Percentiles rank a stretch among this genome's conserved stretches.
Evolutionary conservation across 2,888 invertebrate genomes (phyloP).

Genomic region (Meta bourneti): DNA sequence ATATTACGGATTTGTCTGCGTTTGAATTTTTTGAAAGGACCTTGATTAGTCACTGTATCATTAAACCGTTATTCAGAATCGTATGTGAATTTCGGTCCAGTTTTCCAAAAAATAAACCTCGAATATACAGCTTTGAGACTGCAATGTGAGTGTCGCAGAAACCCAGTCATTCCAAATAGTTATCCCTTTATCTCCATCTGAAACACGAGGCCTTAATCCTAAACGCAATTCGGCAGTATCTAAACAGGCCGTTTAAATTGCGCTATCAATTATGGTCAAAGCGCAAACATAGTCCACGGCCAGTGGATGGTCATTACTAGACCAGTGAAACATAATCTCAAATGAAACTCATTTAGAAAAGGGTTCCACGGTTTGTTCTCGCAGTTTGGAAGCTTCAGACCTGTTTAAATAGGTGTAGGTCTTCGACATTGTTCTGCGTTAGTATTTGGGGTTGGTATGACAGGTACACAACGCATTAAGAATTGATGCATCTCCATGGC

Average conservation of each 20-base stretch:
- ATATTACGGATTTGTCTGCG: too few species aligned
- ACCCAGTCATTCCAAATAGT: neutral
- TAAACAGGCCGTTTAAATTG: conserved; percentile 61
- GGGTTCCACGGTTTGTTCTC: conserved; percentile 37
- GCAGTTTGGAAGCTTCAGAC: conserved; percentile 16
- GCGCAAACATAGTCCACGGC: conserved; percentile 44
- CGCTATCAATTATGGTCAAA: conserved; percentile 62
- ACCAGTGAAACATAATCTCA: conserved; percentile 60
- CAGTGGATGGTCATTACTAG: conserved; percentile 61
- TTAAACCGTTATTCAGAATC: neutral
- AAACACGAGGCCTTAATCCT: conserved; percentile 47
- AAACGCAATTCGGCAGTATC: conserved; percentile 49
- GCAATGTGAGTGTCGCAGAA: neutral
- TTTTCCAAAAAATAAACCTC: conserved; percentile 8
- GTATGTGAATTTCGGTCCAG: neutral
- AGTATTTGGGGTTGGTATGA: conserved; percentile 11
- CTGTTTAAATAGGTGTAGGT: conserved; percentile 21
- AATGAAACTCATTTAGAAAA: conserved; percentile 67
- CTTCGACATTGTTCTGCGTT: conserved; percentile 17
- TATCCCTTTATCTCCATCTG: conserved; percentile 38
- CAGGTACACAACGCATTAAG: conserved; percentile 12
- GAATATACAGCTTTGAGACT: too few species aligned
- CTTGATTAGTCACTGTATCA: neutral
- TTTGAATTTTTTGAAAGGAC: too few species aligned
- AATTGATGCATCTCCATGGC: neutral